Evolutionary conservation across 2,113 vertebrate genomes (phyloP).

Genomic region (Ciconia boyciana): DNA sequence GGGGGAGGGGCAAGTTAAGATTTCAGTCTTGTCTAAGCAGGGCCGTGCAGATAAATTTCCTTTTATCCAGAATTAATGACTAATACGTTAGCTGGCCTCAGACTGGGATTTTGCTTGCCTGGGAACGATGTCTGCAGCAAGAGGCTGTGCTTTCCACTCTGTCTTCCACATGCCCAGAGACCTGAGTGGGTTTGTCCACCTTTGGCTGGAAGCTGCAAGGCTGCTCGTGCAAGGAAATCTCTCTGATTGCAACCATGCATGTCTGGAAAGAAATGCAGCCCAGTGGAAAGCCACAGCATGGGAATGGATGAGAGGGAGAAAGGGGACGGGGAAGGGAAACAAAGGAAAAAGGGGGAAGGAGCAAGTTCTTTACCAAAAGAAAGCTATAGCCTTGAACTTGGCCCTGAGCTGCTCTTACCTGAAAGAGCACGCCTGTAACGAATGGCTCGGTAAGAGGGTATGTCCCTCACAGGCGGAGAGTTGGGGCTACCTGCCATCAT

Average conservation of each 20-base stretch:
- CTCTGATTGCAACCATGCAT: not conserved
- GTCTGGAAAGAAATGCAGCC: not conserved
- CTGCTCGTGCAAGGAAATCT: not conserved
- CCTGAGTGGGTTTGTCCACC: not conserved
- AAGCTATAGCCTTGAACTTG: not conserved
- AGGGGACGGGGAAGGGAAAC: not conserved
- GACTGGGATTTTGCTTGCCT: not conserved
- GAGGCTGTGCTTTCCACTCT: not conserved
- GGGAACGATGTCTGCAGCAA: not conserved
- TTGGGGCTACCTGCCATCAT: not conserved
- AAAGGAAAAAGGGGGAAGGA: not conserved
- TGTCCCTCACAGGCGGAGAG: not conserved
- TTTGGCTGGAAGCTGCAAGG: not conserved
- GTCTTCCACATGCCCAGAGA: not conserved
- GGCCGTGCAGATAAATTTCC: slow-evolving; percentile 7
- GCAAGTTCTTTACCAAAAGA: not conserved
- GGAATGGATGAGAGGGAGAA: not conserved
- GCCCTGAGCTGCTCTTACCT: not conserved
- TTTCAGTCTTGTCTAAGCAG: slow-evolving; percentile 51
- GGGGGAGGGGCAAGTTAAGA: not conserved
- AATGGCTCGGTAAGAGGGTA: not conserved
- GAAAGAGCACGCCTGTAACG: not conserved
- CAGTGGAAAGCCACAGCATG: not conserved
- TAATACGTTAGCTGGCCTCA: not conserved
- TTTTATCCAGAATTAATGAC: slow-evolving; percentile 50